Conservation (phyloP, 2,113 vertebrate genomes). For the Mungos mungo region DNA sequence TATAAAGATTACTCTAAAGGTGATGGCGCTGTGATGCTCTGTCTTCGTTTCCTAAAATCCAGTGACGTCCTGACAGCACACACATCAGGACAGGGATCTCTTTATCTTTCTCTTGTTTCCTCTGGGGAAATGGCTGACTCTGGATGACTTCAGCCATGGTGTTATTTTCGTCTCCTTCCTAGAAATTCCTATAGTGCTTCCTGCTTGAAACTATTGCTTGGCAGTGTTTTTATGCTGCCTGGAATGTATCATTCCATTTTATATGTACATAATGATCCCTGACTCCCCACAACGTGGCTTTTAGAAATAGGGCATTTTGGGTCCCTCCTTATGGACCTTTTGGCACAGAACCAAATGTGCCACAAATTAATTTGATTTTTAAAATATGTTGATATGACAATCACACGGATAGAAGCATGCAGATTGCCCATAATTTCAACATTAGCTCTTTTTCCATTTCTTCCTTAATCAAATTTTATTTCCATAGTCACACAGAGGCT, state of each 20-base stretch:
- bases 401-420: not conserved
- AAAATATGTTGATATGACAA: not conserved
- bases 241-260: not conserved
- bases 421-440: not conserved
- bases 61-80: not conserved
- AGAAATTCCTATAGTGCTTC: not conserved
- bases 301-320: not conserved
- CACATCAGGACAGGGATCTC: fast-evolving
- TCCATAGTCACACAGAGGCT: not conserved
- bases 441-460: not conserved
- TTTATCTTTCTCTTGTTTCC: not conserved
- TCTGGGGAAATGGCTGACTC: not conserved
- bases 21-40: not conserved
- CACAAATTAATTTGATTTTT: slow-evolving; percentile 6
- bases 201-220: not conserved
- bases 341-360: not conserved
- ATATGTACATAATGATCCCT: not conserved
- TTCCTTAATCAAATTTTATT: slow-evolving; percentile 35
- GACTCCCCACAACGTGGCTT: fast-evolving
- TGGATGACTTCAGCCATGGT: not conserved
- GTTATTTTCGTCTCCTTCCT: not conserved
- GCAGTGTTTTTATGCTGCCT: not conserved
- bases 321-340: not conserved
- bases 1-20: not conserved
- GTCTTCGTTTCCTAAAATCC: not conserved